Conservation (phyloP, 2,113 vertebrate genomes). For the Sialia sialis region DNA sequence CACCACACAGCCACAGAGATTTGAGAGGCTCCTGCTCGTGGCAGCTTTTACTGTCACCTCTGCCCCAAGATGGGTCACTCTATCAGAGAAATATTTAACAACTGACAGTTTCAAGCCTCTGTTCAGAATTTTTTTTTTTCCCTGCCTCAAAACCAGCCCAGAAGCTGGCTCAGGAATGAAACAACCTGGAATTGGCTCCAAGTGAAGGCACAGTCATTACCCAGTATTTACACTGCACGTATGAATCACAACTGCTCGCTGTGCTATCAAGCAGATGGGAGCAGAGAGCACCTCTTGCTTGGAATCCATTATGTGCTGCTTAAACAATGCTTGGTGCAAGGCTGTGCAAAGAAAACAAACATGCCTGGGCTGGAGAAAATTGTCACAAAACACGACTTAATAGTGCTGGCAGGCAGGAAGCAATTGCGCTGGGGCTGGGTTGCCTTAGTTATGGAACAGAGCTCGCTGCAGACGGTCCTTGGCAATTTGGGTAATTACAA, state of each 20-base stretch:
- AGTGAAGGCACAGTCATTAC: background rate
- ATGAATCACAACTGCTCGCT: slow-evolving; percentile 2
- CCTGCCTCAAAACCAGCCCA: background rate
- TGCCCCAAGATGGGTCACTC: background rate
- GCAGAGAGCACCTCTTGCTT: slow-evolving; percentile 7
- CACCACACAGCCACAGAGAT: background rate
- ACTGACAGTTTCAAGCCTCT: background rate
- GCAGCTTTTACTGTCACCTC: background rate
- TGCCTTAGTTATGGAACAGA: background rate
- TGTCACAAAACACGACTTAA: background rate
- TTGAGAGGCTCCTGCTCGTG: background rate
- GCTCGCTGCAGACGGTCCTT: background rate
- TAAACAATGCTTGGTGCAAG: slow-evolving; percentile 40
- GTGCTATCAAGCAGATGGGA: slow-evolving; percentile 44
- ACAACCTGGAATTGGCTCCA: background rate
- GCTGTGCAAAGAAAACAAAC: slow-evolving; percentile 38
- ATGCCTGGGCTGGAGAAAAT: background rate
- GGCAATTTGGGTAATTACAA: background rate
- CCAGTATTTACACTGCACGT: background rate
- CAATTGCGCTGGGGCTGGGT: background rate
- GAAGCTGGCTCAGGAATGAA: background rate
- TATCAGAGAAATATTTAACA: background rate
- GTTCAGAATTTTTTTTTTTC: background rate
- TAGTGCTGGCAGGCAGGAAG: slow-evolving; percentile 3
- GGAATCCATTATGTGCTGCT: slow-evolving; percentile 42